Base-by-base conservation (phyloP, 2,797 vertebrate genomes). In the Eulemur coronatus region DNA sequence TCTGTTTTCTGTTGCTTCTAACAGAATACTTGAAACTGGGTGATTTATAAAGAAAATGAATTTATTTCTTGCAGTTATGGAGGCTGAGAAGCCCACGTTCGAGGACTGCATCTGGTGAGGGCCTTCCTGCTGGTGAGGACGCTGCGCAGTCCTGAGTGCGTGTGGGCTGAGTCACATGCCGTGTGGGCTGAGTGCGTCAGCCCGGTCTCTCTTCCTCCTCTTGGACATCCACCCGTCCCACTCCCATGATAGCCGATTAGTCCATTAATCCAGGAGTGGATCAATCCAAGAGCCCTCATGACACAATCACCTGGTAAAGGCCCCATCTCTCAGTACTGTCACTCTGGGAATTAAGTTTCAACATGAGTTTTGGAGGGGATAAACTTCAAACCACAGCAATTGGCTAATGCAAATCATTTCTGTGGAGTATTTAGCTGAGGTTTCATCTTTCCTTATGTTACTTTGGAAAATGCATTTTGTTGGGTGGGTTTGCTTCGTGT, bases 381-480 rank as follows among this genome's bases (percentile, higher is more conserved):
- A 48, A 33, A 79, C n/a, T 55, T 79, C n/a, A 79, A 38, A 79
- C 12, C 33, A 79, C 1, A 79, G 50, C 76, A 38, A 79, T 28
- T 9, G 35, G 48, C 89, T 91, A 33, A 70, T 4, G 7, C 20
- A 63, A 95, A 93, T 61, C n/a, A 38, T 88, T 92, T 84, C 52
- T 79, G 52, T 75, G 75, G n/a, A 80, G 33, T 57, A 24, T 98
- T 92, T 79, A 91, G 41, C 73, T 91, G 26, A 20, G 26, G 8
- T 67, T 88, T 96, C 80, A 41, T 72, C 79, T 22, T 82, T 73
- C 43, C 78, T 76, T 65, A 50, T 72, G 92, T 84, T 84, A 78
- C 76, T 93, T 65, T 69, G 61, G 75, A 94, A 93, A 85, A 33
- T 1, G 6, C 20, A 43, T 94, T 73, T 94, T 81, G 22, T 82